A percentile compares a stretch with the other conserved stretches of the same genome.
These are phyloP conservation scores for Alosa sapidissima DNA, from an alignment of 2,797 vertebrate species.

Conservation along the genomic window DNA sequence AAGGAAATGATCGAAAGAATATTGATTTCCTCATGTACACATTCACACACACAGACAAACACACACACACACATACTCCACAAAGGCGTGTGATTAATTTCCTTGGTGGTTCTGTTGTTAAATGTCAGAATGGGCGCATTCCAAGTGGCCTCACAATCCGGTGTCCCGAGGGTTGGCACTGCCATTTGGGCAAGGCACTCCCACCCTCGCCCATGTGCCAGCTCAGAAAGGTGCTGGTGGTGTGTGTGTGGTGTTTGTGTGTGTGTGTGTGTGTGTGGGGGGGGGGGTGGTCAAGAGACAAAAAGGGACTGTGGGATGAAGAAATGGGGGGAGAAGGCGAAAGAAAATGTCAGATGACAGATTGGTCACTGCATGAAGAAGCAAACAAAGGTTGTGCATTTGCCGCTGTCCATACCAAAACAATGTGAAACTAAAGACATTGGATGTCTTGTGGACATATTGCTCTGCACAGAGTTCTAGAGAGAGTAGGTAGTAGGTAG, in stretches of 20 bases:
- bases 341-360: constrained; percentile 45
- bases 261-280: neutral
- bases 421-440: neutral
- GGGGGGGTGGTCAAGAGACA: neutral
- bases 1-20: neutral
- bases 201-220: neutral
- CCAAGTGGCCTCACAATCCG: constrained; percentile 27
- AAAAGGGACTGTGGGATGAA: neutral
- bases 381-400: constrained; percentile 15
- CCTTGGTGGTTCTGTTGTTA: constrained; percentile 41
- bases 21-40: neutral
- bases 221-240: neutral
- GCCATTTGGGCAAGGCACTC: constrained; percentile 37
- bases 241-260: neutral
- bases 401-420: neutral
- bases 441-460: neutral
- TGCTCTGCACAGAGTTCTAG: too few species aligned
- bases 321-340: constrained; percentile 9
- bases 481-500: too few species aligned
- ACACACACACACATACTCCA: neutral
- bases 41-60: neutral
- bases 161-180: constrained; percentile 42
- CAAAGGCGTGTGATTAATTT: constrained; percentile 39
- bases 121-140: constrained; percentile 52
- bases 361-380: constrained; percentile 37